These are phyloP conservation scores for Esox masquinongy DNA, from an alignment of 2,797 vertebrate genomes.

Conservation along the genomic window DNA sequence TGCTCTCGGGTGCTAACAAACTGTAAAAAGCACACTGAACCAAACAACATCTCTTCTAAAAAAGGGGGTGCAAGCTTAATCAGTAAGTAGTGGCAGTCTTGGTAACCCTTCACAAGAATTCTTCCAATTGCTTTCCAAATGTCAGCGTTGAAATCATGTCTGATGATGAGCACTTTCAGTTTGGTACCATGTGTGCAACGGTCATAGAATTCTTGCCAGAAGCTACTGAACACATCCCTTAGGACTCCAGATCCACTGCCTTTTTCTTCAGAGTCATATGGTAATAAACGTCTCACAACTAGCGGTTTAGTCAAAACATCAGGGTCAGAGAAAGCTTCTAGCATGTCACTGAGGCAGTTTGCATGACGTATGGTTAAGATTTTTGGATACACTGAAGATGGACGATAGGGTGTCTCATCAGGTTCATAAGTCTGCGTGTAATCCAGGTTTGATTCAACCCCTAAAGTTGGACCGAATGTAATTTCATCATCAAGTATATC, in stretches of 20 bases:
- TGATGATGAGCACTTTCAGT: slow-evolving; percentile 40
- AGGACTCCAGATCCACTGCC: slow-evolving; percentile 30
- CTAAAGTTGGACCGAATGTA: slow-evolving; percentile 27
- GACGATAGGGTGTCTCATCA: slow-evolving; percentile 13
- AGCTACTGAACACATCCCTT: slow-evolving; percentile 34
- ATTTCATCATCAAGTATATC: slow-evolving; percentile 16
- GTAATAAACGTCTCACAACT: slow-evolving; percentile 29
- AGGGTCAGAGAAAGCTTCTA: slow-evolving; percentile 26
- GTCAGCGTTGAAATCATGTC: slow-evolving; percentile 37
- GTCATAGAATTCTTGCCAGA: slow-evolving; percentile 45
- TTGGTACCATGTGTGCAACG: slow-evolving; percentile 26
- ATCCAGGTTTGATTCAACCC: slow-evolving; percentile 22
- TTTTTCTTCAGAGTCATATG: slow-evolving; percentile 35
- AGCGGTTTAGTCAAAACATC: slow-evolving; percentile 20
- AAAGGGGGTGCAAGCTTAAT: slow-evolving; percentile 39
- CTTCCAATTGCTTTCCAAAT: slow-evolving; percentile 39
- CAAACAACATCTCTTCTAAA: slow-evolving; percentile 38
- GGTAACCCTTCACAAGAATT: slow-evolving; percentile 40
- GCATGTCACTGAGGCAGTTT: slow-evolving; percentile 29
- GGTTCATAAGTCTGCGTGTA: slow-evolving; percentile 29
- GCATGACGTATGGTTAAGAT: slow-evolving; percentile 24
- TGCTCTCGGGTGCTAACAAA: slow-evolving; percentile 31
- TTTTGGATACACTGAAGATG: not conserved
- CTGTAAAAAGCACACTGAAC: slow-evolving; percentile 35
- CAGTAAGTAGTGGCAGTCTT: slow-evolving; percentile 36